Evolutionary conservation across 2,797 vertebrate species (phyloP).

Genomic region (Ptychobarbus kaznakovi): DNA sequence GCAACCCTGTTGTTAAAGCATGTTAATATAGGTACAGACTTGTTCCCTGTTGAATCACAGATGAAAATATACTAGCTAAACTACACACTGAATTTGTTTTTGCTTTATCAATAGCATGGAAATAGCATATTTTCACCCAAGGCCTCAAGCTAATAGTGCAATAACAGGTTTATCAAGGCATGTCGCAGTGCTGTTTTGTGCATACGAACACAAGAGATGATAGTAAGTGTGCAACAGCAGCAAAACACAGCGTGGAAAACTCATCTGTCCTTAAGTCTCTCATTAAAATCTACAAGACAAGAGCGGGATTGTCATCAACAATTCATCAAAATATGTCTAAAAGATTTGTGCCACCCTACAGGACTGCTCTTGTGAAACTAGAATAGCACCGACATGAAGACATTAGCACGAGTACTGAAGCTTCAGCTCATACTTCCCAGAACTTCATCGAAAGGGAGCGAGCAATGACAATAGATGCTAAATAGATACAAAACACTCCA

Average conservation of each 20-base stretch:
- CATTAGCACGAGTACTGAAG: constrained; percentile 5
- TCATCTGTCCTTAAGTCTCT: neutral
- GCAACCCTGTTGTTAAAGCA: constrained; percentile 20
- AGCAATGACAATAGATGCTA: neutral
- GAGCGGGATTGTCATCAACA: constrained; percentile 22
- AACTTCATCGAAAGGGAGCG: constrained; percentile 26
- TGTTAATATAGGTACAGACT: constrained; percentile 8
- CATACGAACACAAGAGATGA: constrained; percentile 48
- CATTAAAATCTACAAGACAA: neutral
- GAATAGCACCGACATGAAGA: constrained; percentile 23
- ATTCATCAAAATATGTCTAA: constrained; percentile 19
- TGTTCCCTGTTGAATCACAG: constrained; percentile 12
- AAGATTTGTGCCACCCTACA: neutral
- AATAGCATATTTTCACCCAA: constrained; percentile 38
- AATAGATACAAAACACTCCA: constrained; percentile 33
- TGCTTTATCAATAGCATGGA: constrained; percentile 27
- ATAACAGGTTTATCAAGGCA: constrained; percentile 55
- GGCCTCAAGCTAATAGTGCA: constrained; percentile 46
- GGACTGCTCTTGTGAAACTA: neutral
- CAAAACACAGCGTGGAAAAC: constrained; percentile 28
- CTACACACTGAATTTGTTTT: constrained; percentile 32
- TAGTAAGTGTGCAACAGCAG: constrained; percentile 27
- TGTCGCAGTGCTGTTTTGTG: constrained; percentile 55
- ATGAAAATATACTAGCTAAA: constrained; percentile 20
- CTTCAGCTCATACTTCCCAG: neutral